Base-by-base conservation (phyloP, 2,797 vertebrate species). In the Clarias platycephalus region DNA sequence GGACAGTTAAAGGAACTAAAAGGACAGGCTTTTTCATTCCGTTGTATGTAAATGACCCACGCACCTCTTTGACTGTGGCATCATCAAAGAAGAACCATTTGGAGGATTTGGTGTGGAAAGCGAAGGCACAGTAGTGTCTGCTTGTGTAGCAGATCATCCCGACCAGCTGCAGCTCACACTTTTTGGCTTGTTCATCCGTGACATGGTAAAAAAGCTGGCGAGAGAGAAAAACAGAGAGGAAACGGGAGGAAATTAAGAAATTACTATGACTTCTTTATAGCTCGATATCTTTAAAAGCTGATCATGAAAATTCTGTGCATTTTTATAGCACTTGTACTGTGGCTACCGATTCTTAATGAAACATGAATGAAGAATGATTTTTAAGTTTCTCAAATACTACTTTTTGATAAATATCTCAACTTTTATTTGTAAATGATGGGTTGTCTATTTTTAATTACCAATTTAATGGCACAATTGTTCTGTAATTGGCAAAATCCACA, bases 61-160 rank as follows among this genome's bases (percentile, higher is more conserved):
- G 93, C 90, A 98, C 98, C 97, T 99, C 98, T 93, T 99, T 99
- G 20, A 99, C 98, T n/a, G 95, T 97, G 82, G 98, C 98, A 40
- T 99, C 98, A 86, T 99, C 98, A 89, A 99, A 99, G 88, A 99
- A 96, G 84, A 99, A 94, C 98, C 98, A 99, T 87, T 98, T 97
- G 92, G 97, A 96, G 81, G 96, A 97, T 93, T 97, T 98, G 81
- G 97, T 98, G 90, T 99, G 98, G 90, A 96, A 97, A 86, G 97
- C 95, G 86, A 99, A 99, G 95, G 98, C 95, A 95, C 97, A 99
- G 87, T 99, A 99, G 92, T 99, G 98, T 88, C 93, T 94, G 91
- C 96, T 99, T 84, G 96, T 95, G 90, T 97, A 99, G 93, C 98
- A 99, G 93, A 99, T 98, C 96, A 99, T 96, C 80, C 95, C 98